These are phyloP conservation scores for Neoseiulus cucumeris DNA, from an alignment of 1,140 invertebrate species.

Conservation along the genomic window DNA sequence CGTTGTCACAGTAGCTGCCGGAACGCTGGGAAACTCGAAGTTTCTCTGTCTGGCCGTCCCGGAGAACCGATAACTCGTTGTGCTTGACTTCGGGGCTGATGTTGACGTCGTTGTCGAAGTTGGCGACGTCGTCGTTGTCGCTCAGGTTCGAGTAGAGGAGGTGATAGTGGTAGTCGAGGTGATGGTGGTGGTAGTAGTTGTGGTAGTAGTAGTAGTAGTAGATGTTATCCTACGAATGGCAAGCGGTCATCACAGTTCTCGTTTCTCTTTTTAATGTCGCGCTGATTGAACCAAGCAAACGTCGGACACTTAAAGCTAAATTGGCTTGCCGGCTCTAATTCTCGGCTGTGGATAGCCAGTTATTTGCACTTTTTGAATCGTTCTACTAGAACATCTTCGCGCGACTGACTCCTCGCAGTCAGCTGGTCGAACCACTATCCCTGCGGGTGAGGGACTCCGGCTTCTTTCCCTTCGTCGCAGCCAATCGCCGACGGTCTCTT, in stretches of 20 bases:
- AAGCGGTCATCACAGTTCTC: not conserved
- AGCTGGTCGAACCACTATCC: conserved; percentile 11
- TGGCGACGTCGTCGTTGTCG: not conserved
- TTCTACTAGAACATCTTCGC: conserved; percentile 9
- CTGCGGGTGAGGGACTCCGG: not conserved
- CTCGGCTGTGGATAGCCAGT: not conserved
- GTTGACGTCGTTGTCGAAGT: not conserved
- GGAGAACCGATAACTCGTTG: no score
- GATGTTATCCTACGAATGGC: not conserved
- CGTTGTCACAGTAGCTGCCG: no score
- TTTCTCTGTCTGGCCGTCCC: no score
- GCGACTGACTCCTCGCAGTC: not conserved
- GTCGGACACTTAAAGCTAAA: not conserved
- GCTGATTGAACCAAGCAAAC: not conserved
- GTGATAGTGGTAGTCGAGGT: not conserved
- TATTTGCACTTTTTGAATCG: not conserved
- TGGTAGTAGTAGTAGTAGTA: not conserved
- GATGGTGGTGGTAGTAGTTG: not conserved
- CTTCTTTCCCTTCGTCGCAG: not conserved
- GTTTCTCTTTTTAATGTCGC: not conserved
- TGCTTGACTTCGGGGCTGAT: no score
- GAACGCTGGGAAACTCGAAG: no score
- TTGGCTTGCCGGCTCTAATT: not conserved
- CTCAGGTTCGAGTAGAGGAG: not conserved
- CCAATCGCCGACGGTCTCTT: not conserved